phyloP scores from a whole-genome alignment of 53 echinoderm and acorn worm species.

The Crossaster papposus region DNA sequence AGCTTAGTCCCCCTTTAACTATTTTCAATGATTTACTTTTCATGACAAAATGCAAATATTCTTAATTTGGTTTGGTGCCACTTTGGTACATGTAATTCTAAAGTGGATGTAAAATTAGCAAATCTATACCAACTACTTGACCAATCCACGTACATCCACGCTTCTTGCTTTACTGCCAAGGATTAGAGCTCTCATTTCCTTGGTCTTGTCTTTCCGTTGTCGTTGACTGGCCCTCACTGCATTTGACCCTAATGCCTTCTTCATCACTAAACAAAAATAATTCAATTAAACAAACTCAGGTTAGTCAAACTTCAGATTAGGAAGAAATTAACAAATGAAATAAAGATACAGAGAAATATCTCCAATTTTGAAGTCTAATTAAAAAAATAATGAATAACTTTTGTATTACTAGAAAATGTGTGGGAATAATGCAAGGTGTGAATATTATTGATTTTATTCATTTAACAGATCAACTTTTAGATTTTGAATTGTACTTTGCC shows the following conservation, averaged over 20 bases:
- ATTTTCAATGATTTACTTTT: too few species aligned
- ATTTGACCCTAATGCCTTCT: constrained; percentile 86
- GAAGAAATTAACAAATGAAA: not conserved
- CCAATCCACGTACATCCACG: constrained; percentile 72
- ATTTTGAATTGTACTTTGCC: too few species aligned
- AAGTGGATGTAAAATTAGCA: not conserved
- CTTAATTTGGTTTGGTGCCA: too few species aligned
- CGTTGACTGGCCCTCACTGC: constrained; percentile 83
- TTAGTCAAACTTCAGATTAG: not conserved
- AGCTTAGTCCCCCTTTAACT: too few species aligned
- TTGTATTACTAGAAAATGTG: too few species aligned
- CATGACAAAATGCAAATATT: too few species aligned
- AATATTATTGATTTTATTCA: too few species aligned
- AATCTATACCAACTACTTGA: not conserved
- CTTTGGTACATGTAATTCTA: too few species aligned
- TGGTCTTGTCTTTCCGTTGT: constrained; percentile 80
- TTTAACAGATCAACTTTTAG: too few species aligned
- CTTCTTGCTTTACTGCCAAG: constrained; percentile 96
- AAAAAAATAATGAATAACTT: too few species aligned
- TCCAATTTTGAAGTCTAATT: too few species aligned
- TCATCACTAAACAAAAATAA: constrained; percentile 82
- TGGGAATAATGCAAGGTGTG: too few species aligned
- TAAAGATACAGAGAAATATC: not conserved
- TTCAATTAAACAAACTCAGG: not conserved
- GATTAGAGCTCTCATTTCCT: constrained; percentile 81